Evolutionary conservation across 2,797 vertebrate species (phyloP).

Genomic region (Premnoplex brunnescens): DNA sequence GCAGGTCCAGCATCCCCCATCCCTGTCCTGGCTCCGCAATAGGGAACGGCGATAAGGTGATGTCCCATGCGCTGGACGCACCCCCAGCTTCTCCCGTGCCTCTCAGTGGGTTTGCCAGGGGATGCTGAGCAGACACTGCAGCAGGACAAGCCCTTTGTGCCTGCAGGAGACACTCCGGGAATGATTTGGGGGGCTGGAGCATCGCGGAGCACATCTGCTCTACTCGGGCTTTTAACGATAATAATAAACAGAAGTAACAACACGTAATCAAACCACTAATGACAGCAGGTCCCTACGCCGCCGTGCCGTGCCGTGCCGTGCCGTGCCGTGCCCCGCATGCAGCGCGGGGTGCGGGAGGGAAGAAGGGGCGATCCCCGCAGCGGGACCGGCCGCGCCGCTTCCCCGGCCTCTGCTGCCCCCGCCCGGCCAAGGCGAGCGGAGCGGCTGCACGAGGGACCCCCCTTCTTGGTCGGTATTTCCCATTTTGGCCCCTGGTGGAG

Average conservation of each 20-base stretch:
- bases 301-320: not conserved
- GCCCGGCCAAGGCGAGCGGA: not conserved
- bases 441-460: not conserved
- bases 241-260: not conserved
- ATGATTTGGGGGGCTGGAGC: not conserved
- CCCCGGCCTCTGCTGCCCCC: constrained; percentile 26
- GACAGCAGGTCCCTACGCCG: not conserved
- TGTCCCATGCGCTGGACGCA: accelerated
- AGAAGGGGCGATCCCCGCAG: not conserved
- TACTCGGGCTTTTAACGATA: too few species aligned
- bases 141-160: not conserved
- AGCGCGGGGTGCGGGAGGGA: not conserved
- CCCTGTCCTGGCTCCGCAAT: accelerated
- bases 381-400: not conserved
- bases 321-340: not conserved
- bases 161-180: not conserved
- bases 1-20: not conserved
- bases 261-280: accelerated
- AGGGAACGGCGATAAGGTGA: not conserved
- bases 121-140: not conserved
- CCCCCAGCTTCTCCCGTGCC: accelerated
- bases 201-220: not conserved
- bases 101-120: accelerated
- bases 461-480: not conserved
- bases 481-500: not conserved